Base-by-base conservation (phyloP, 2,797 vertebrate species). In the Molossus alvarezi region DNA sequence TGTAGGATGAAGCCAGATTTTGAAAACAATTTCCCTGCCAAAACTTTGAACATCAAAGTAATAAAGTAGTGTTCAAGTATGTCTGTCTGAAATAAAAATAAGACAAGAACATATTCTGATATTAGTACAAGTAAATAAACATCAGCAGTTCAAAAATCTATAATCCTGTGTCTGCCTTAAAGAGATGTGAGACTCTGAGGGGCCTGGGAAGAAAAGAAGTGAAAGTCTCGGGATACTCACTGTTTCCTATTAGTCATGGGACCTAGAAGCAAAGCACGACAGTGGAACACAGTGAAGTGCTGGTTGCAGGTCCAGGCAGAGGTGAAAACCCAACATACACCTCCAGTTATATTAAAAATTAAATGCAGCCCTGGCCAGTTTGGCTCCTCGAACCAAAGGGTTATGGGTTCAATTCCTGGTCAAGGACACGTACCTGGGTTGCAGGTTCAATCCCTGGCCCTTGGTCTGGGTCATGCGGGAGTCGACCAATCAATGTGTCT, bases 21-120 rank as follows among this genome's bases (percentile, higher is more conserved):
- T 92, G 62, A 84, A 92, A 96, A 60, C 48, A 83, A 83, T 69
- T 91, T 92, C 41, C 29, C 73, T 91, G 33, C 21, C 45, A 60
- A 79, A 93, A 37, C 62, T 71, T 23, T 93, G 67, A 85, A 88
- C 41, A 86, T 79, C 75, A 94, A 93, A 96, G 86, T 72, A 92
- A 88, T 77, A 77, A 81, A 57, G 29, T 9, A 88, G 75, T 90
- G 62, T 91, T 88, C 72, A 91, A 71, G 41, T 64, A 88, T 23
- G 13, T 73, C 71, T 92, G 27, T 60, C 85, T 77, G 25, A 33
- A 89, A 93, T 77, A 76, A 94, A 81, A 95, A 92, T 53, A 73
- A 87, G 53, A 79, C 11, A 89, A 90, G 13, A 82, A 82, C 41
- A 89, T 53, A 76, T 69, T 93, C 65, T 88, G 58, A 97, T n/a